Base-by-base conservation (phyloP, 2,888 invertebrate species). In the Leucania comma region DNA sequence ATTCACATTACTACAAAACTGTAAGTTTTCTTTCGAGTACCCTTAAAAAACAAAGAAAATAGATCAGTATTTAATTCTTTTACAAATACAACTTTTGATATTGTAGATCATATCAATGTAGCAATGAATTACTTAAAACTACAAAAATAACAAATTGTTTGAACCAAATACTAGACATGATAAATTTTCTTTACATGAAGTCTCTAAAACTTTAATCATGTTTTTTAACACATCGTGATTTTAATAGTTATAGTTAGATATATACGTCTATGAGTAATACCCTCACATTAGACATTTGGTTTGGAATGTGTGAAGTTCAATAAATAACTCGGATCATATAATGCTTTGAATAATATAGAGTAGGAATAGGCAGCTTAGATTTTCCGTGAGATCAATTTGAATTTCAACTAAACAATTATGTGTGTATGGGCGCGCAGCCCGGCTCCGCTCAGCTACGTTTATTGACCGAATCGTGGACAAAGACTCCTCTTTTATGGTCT, bases 381-480 rank as follows among this genome's bases (percentile, higher is more conserved):
- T 72, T 86, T 82, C 81, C 68, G 83, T 79, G 75, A 80, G 81
- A 82, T 78, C 63, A 61, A 85, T 88, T 86, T 87, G 80, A 80
- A 78, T 68, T 71, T 78, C 61, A 71, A 78, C 82, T 85, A 84
- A 80, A 84, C 75, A 78, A 81, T 78, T 76, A 80, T 69, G 68
- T 70, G 64, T 38, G 67, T 75, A 65, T 38, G 72, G 56, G 62
- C 42, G 58, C 73, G 69, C 81, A 68, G 61, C 38, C 72, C 53
- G 84, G 84, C 86, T 84, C 86, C 87, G 82, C 85, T 87, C 84
- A 88, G 85, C 87, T 84, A 84, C 90, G 88, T 93, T 93, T 94
- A 93, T 93, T 92, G 93, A 90, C 90, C 90, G 88, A 90, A 86
- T 88, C 88, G 85, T 86, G 91, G 91, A 94, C 95, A 95, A 95